Conservation (phyloP, 92 coral and sea anemone genomes). For the Isaurus tuberculatus region DNA sequence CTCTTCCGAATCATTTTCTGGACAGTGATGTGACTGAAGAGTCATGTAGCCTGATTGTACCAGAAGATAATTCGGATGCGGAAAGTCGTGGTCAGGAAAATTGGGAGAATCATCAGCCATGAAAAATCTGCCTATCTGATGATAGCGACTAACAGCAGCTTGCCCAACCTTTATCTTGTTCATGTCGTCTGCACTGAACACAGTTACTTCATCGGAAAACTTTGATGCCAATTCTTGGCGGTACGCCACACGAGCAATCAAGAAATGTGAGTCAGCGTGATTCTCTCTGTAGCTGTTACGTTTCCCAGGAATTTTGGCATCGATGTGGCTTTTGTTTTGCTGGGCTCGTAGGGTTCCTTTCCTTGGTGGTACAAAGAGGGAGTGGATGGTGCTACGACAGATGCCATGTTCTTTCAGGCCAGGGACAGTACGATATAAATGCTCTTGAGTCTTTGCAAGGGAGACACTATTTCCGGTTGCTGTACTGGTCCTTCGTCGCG, state of each 20-base stretch:
- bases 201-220: slow-evolving; percentile 38
- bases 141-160: slow-evolving; percentile 43
- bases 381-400: slow-evolving; percentile 52
- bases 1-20: neutral
- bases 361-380: slow-evolving; percentile 52
- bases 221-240: slow-evolving; percentile 47
- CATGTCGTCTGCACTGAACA: slow-evolving; percentile 47
- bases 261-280: slow-evolving; percentile 49
- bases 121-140: slow-evolving; percentile 41
- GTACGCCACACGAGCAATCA: slow-evolving; percentile 36
- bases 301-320: slow-evolving; percentile 55
- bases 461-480: slow-evolving; percentile 59
- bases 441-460: slow-evolving; percentile 49
- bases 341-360: slow-evolving; percentile 48
- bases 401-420: slow-evolving; percentile 52
- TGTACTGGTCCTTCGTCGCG: slow-evolving; percentile 50
- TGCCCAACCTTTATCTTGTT: slow-evolving; percentile 45
- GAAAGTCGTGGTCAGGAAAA: no score
- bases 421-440: slow-evolving; percentile 47
- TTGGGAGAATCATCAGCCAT: slow-evolving; percentile 48
- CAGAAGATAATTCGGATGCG: slow-evolving; percentile 43
- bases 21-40: slow-evolving; percentile 20
- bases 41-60: no score
- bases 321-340: slow-evolving; percentile 56
- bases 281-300: slow-evolving; percentile 42